Evolutionary conservation across 2,888 invertebrate genomes (phyloP).

Genomic region (Lysandra bellargus): DNA sequence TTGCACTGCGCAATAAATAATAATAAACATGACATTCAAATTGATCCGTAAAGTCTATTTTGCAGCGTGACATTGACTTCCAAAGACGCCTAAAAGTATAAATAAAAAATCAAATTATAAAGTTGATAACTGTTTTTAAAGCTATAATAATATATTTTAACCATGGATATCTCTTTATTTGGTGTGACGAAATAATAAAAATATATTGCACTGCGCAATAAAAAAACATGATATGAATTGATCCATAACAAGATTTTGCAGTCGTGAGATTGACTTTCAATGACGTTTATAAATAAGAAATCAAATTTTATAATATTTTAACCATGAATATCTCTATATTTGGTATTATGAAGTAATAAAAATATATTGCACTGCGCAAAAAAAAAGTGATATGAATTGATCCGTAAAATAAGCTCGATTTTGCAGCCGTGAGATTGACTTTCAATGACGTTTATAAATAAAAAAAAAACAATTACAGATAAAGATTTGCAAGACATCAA

Average conservation of each 20-base stretch:
- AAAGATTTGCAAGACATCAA: not conserved
- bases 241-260: too few species aligned
- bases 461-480: not conserved
- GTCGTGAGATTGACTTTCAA: too few species aligned
- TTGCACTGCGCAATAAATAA: not conserved
- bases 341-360: not conserved
- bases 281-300: not conserved
- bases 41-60: too few species aligned
- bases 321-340: not conserved
- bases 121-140: not conserved
- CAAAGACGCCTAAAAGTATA: too few species aligned
- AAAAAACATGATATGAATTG: not conserved
- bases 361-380: not conserved
- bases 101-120: not conserved
- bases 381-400: not conserved
- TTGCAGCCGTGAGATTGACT: not conserved
- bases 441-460: not conserved
- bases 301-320: not conserved
- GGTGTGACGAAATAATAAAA: not conserved
- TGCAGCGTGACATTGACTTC: too few species aligned
- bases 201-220: not conserved
- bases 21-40: too few species aligned
- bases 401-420: not conserved
- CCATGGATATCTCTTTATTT: not conserved
- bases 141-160: not conserved